Base-by-base conservation (phyloP, 2,888 invertebrate genomes). In the Rhamnusium bicolor region DNA sequence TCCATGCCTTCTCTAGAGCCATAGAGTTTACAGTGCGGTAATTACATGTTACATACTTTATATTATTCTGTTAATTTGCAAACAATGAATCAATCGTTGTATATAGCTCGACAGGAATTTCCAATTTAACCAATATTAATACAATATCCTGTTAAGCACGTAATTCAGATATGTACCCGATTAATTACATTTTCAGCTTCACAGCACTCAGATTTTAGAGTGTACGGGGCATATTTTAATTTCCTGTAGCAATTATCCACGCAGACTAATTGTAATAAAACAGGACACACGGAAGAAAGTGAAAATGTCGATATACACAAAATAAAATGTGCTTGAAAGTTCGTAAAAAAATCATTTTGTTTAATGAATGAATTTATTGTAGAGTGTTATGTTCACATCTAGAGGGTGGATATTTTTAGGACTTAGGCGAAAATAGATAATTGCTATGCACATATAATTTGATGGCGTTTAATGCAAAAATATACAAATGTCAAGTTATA, bases 101-200 rank as follows among this genome's bases (percentile, higher is more conserved):
- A 40, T 18, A 16, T 40, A 56, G 56, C 71, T 71, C 73, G 66
- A 72, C 65, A 69, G 79, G 79, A 77, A 79, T 79, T 77, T 79
- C 77, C 75, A 74, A 79, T 79, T 71, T 72, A 73, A 73, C 73
- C 68, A 60, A 73, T 77, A 77, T 75, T 72, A 73, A 73, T 73
- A 73, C 69, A 72, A 73, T 73, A 73, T 73, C 68, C 69, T 32
- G 58, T 67, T 51, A 63, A 72, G 75, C 67, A 63, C 70, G 70
- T 70, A 70, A 70, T 70, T 65, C 70, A 60, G 72, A 70, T 75
- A 63, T 46, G 62, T 56, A 63, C 62, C 24, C 54, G 63, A 70
- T 62, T 70, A 75, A 75, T 75, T 75, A 70, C 67, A 56, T 75
- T 72, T 72, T 72, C 56, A 61, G 72, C 40, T 27, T 29, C 14